Base-by-base conservation (phyloP, 1,140 invertebrate genomes). In the Helicorthomorpha holstii region DNA sequence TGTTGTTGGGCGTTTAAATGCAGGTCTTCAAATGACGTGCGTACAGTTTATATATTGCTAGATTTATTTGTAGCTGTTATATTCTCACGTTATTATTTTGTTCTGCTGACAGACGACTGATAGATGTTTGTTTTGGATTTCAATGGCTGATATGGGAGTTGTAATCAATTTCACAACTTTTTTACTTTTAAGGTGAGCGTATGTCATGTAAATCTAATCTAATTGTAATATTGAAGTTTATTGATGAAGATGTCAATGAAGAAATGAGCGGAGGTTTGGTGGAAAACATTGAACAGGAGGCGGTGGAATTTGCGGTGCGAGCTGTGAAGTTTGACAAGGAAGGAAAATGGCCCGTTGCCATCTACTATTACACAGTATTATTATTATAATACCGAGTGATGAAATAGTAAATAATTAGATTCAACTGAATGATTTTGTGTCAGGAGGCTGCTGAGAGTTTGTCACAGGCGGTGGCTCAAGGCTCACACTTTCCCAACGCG, bases 281-380 rank as follows among this genome's bases (percentile, higher is more conserved):
- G 24, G 25, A 52, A 27, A 54, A 59, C 3, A 48, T 59, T 54
- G 12, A 58, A 44, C 47, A 53, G 43, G 51, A 55, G 19, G 56
- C 47, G 12, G 49, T 49, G 7, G 55, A 66, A 48, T 57, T 66
- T 24, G 79, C 82, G 1, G 66, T 65, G 43, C 72, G 71, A 58
- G 83, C 81, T 27, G 78, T 85, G 2, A 65, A 76, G 46, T 82
- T 73, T 71, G 83, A 85, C 59, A 58, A 65, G 46, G 64, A 69
- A 50, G 72, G 73, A 27, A 69, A 80, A 53, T 63, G 67, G 48
- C 73, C 77, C 53, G 73, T 76, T 42, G 81, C 81, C 10, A 58
- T 75, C 4, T 83, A 81, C 67, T 83, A 79, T 66, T 85, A 85
- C 61, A 61, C 73, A 59, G 71, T 43, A 48, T 43, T n/a, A 34